phyloP scores from a whole-genome alignment of 1,140 invertebrate species.

The Tyrophagus putrescentiae region DNA sequence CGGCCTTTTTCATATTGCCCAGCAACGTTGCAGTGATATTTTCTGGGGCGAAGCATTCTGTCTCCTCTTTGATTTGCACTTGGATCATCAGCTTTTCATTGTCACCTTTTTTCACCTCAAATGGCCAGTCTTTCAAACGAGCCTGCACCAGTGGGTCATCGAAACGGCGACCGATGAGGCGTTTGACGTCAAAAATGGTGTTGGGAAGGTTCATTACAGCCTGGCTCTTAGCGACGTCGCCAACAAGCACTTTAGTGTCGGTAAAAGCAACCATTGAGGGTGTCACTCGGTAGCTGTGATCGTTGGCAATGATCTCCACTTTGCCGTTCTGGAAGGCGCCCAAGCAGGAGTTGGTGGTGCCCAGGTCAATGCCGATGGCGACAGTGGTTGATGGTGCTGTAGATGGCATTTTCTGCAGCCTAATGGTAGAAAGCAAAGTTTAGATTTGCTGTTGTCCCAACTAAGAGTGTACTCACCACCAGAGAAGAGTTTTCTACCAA shows the following conservation, averaged over 20 bases:
- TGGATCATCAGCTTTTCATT: conserved; percentile 30
- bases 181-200: conserved; percentile 66
- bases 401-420: no score
- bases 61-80: conserved; percentile 29
- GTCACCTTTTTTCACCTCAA: conserved; percentile 31
- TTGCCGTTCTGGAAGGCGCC: conserved; percentile 32
- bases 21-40: conserved; percentile 33
- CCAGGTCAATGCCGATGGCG: conserved; percentile 36
- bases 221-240: conserved; percentile 42
- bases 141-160: conserved; percentile 36
- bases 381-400: no score
- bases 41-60: conserved; percentile 31
- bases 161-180: conserved; percentile 34
- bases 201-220: conserved; percentile 75
- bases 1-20: conserved; percentile 34
- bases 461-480: no score
- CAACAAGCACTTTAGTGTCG: conserved; percentile 31
- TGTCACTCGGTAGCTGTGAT: conserved; percentile 33
- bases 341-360: conserved; percentile 37
- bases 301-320: conserved; percentile 12
- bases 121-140: conserved; percentile 34
- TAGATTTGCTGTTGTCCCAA: no score
- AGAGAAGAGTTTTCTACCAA: no score
- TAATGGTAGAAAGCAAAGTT: no score
- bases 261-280: conserved; percentile 22